Evolutionary conservation across 2,888 invertebrate genomes (phyloP), one percentile per base, ranked within the genome.

Genomic region (Erebia epiphron): DNA sequence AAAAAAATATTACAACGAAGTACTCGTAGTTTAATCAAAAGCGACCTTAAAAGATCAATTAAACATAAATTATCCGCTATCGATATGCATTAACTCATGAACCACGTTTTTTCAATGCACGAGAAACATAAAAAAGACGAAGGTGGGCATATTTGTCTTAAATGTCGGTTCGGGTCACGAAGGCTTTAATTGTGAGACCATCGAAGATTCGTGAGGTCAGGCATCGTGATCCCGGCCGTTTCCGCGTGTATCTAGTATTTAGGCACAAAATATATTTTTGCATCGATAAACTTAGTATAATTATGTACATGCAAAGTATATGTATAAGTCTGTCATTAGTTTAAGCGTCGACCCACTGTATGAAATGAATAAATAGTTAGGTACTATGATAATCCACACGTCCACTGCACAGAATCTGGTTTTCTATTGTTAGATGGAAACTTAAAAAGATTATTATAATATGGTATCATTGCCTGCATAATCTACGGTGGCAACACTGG

Each of bases 151-250:
- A 71, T 78, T 81, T 81, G 73, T 79, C 69, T 73, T 78, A 83
- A 85, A 81, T 83, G 83, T 78, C 79, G 77, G 83, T 75, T 87
- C 88, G 77, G 83, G 75, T 87, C 88, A 88, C 84, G 86, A 83
- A 74, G 76, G 77, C 75, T 78, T 82, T 86, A 87, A 88, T 88
- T 67, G 57, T 58, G 83, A 83, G 74, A 46, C 61, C 82, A 80
- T 83, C 76, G 73, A 78, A 75, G 73, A 78, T 80, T 83, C 88
- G 87, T 87, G 89, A 89, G 89, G 88, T 89, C 86, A 78, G 74
- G 69, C 58, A 54, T 69, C 73, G 78, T 83, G 86, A 87, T 83
- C 86, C 75, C 79, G 68, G 10, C 8, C 13, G 18, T 49, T 67
- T 67, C 67, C 67, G 67, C 49, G 58, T 67, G 49, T 64, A 10